A percentile compares a stretch with the other conserved stretches of the same genome.
Evolutionary conservation across 2,797 vertebrate species (phyloP).

Genomic region (Anas acuta): DNA sequence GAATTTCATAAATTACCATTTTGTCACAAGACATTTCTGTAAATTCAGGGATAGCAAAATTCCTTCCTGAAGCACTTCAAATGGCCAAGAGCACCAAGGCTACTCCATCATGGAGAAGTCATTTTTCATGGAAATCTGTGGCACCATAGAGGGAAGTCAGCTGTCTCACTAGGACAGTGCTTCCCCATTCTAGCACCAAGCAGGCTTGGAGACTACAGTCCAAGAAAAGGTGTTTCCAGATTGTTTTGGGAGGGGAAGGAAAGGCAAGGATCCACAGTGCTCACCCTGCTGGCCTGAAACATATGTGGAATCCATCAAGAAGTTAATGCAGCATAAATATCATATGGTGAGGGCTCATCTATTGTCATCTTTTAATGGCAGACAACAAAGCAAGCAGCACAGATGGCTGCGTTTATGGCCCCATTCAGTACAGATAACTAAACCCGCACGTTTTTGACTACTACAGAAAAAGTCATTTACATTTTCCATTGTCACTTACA

Average conservation of each 20-base stretch:
- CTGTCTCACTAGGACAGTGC: neutral
- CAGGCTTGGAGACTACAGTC: neutral
- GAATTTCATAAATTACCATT: neutral
- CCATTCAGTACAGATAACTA: neutral
- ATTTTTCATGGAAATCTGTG: neutral
- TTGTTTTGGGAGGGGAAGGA: neutral
- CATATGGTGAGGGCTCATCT: neutral
- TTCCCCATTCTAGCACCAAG: neutral
- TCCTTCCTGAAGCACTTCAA: neutral
- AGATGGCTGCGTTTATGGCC: neutral
- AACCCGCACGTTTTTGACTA: rapidly evolving
- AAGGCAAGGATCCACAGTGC: neutral
- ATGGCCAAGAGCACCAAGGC: neutral
- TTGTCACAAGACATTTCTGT: neutral
- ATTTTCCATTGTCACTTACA: neutral
- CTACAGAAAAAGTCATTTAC: neutral
- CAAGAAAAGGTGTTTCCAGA: neutral
- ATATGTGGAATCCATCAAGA: neutral
- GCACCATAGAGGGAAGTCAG: neutral
- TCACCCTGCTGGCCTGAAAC: neutral
- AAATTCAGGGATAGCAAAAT: neutral
- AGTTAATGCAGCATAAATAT: slow-evolving; percentile 23
- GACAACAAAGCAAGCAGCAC: neutral
- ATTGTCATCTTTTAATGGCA: neutral
- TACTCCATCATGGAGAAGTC: neutral